A percentile compares a stretch with the other conserved stretches of the same genome.
These are phyloP conservation scores for Oligia strigilis DNA, from an alignment of 2,888 invertebrate species.

Conservation along the genomic window DNA sequence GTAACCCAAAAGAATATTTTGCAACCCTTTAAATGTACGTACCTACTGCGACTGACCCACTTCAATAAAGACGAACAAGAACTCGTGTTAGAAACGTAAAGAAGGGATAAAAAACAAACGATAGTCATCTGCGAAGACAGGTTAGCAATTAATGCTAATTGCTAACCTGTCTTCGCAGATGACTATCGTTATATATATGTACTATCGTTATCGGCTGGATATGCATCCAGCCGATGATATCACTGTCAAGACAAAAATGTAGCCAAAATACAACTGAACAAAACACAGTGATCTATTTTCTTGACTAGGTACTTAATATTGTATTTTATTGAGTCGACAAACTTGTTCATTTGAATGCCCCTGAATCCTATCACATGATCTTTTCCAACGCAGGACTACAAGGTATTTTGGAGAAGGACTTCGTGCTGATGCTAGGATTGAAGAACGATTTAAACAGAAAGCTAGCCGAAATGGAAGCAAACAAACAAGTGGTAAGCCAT, in stretches of 20 bases:
- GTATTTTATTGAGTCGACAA: background rate
- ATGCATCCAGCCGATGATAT: too few relatives aligned
- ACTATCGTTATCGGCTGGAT: too few relatives aligned
- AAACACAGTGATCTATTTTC: background rate
- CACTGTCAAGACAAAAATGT: background rate
- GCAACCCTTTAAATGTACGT: background rate
- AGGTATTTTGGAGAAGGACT: slow-evolving; percentile 86
- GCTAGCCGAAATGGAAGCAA: slow-evolving; percentile 83
- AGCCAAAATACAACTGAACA: background rate
- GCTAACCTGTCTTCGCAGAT: too few relatives aligned
- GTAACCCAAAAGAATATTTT: background rate
- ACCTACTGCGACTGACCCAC: too few relatives aligned
- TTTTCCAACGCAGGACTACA: slow-evolving; percentile 76
- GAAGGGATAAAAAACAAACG: background rate
- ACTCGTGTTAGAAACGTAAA: background rate
- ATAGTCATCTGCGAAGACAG: background rate
- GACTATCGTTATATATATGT: too few relatives aligned
- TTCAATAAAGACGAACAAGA: background rate
- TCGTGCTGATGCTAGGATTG: slow-evolving; percentile 85
- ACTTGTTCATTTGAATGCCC: background rate
- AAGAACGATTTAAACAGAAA: slow-evolving; percentile 89
- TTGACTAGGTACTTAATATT: background rate
- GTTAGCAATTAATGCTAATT: too few relatives aligned
- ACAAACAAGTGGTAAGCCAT: slow-evolving; percentile 76
- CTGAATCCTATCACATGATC: background rate